Evolutionary conservation across 2,113 vertebrate species (phyloP), one percentile per base, ranked within the genome.

Genomic region (Neodontobutis hainanensis): DNA sequence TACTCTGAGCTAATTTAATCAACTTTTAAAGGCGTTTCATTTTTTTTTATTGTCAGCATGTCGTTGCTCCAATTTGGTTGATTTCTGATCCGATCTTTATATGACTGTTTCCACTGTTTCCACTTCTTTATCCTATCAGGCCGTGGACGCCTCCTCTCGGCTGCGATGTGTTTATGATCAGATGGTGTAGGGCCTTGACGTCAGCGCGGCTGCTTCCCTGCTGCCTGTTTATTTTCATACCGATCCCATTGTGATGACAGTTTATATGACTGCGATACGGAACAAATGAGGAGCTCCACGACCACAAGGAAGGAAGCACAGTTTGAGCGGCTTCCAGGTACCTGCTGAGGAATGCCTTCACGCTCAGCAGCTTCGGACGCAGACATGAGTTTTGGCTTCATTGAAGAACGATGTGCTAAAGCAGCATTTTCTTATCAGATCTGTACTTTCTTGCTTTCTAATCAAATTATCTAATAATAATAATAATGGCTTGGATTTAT

Each of bases 141-240:
- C 61, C 48, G 5, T 5, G 3, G 48, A 44, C 52, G 35, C 47
- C 65, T 77, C 38, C 55, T 51, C 68, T 58, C 42, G 11, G 53
- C 60, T n/a, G 32, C 8, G 8, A 8, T 62, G 66, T 82, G 81
- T 87, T 85, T 85, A 87, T 83, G 76, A 87, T 82, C 82, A 82
- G 85, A 85, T 84, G 60, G 63, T 2, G 6, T 82, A n/a, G n/a
- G n/a, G 61, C 65, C 73, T 80, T 86, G 80, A 85, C 80, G 84
- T 88, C 81, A 87, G 72, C 2, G 9, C 0, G 49, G 58, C 80
- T 80, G 78, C 80, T 80, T 83, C 67, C 82, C 77, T 62, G 61
- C 51, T 11, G 2, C 52, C 59, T 87, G 83, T 84, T 87, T 89
- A 60, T 86, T 85, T 86, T 87, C 70, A 78, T 81, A 56, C 70